A percentile compares a stretch with the other conserved stretches of the same genome.
phyloP scores from a whole-genome alignment of 1,140 invertebrate genomes.

The Halictus rubicundus region DNA sequence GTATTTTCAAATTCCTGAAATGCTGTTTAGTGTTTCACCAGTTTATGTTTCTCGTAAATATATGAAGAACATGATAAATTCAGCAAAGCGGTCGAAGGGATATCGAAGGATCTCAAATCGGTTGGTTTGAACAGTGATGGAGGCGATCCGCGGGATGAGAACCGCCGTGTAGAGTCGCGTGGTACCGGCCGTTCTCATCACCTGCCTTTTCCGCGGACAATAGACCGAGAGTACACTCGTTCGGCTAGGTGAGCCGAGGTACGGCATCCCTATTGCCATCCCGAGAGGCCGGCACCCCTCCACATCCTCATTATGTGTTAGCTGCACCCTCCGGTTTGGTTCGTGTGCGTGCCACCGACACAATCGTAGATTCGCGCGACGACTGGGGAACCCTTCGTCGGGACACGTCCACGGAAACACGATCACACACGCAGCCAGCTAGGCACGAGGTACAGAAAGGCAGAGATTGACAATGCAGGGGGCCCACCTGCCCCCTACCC shows the following conservation, averaged over 20 bases:
- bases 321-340: slow-evolving; percentile 51
- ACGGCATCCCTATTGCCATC: slow-evolving; percentile 59
- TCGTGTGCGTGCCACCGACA: slow-evolving; percentile 26
- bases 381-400: slow-evolving; percentile 58
- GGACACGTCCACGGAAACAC: slow-evolving; percentile 38
- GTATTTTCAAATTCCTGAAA: no score
- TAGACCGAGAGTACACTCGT: slow-evolving; percentile 65
- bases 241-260: slow-evolving; percentile 72
- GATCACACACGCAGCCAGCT: slow-evolving; percentile 52
- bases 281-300: slow-evolving; percentile 66
- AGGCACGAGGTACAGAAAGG: slow-evolving; percentile 73
- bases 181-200: slow-evolving; percentile 80
- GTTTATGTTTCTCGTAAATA: no score
- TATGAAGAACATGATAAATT: no score
- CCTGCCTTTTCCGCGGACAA: slow-evolving; percentile 77
- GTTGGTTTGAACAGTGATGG: background rate
- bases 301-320: slow-evolving; percentile 72
- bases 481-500: slow-evolving; percentile 79
- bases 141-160: slow-evolving; percentile 66
- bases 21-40: no score
- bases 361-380: slow-evolving; percentile 14
- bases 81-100: no score
- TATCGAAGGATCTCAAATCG: background rate
- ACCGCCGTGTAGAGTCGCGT: slow-evolving; percentile 76
- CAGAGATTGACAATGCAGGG: slow-evolving; percentile 81